These are phyloP conservation scores for Leptocoma aspasia DNA, from an alignment of 2,113 vertebrate genomes.

Conservation along the genomic window DNA sequence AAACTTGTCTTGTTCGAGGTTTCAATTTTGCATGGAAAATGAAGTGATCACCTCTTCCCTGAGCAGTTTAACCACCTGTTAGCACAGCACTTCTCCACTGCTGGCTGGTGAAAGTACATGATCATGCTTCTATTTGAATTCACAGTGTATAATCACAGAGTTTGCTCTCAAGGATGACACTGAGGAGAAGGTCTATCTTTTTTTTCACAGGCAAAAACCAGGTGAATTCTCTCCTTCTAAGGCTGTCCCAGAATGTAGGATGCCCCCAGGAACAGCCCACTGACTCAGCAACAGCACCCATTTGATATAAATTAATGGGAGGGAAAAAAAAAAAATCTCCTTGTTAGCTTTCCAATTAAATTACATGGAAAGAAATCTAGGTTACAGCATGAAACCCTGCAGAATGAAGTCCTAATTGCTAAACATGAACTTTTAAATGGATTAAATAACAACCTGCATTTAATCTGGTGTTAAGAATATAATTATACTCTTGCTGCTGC, in stretches of 20 bases:
- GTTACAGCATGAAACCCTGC: background rate
- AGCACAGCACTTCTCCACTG: background rate
- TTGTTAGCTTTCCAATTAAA: background rate
- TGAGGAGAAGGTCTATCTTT: background rate
- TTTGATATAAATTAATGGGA: background rate
- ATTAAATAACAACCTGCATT: background rate
- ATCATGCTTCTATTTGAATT: background rate
- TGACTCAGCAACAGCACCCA: background rate
- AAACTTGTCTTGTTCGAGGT: background rate
- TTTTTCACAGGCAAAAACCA: background rate
- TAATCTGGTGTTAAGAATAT: background rate
- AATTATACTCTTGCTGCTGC: background rate
- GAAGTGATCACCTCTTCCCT: background rate
- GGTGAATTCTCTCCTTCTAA: background rate
- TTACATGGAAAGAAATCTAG: background rate
- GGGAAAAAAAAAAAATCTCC: background rate
- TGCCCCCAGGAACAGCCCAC: background rate
- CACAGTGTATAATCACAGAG: background rate
- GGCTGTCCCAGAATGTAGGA: background rate
- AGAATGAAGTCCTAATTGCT: slow-evolving; percentile 8
- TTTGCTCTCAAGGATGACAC: background rate
- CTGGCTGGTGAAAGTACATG: background rate
- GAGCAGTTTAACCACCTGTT: slow-evolving; percentile 10
- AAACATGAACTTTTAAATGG: background rate
- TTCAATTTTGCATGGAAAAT: background rate